Base-by-base conservation (phyloP, 2,797 vertebrate genomes). In the Prionace glauca region DNA sequence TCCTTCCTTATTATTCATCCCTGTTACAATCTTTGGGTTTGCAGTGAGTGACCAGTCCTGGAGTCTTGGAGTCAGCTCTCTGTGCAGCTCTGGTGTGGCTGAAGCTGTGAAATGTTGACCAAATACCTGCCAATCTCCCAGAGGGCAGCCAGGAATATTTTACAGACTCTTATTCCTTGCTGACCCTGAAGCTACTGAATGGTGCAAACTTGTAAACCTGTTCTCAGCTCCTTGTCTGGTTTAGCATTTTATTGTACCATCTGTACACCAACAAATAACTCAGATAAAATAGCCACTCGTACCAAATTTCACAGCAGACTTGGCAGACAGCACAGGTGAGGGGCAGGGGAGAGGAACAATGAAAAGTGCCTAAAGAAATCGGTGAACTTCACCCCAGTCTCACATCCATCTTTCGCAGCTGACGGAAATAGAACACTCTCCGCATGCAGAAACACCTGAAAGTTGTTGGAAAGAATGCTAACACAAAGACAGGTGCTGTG, bases 401-500 rank as follows among this genome's bases (percentile, higher is more conserved):
- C 56, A 65, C 56, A 62, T 90, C 60, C 74, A 96, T 41, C 95
- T 95, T 62, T 93, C 74, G 67, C 86, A 7, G 88, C 60, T 67
- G n/a, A 56, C 87, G 93, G 96, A 50, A 90, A 91, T 69, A 86
- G 92, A 32, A 60, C 50, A 36, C 67, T 50, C 45, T 62, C 65
- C 69, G 71, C 88, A 93, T 71, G 72, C 95, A 74, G 96, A 16
- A 45, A 95, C 50, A 77, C 45, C 71, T 95, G 72, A 95, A 60
- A 69, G 71, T 0, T 94, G 79, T 96, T 95, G 84, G 96, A 96
- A 96, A 95, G 96, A 97, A 96, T 96, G 96, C 97, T 97, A 97
- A 97, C 96, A 96, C 77, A 96, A 90, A 96, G 96, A 97, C 97
- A 97, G 97, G 97, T 97, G 97, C 97, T 96, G 95, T 95, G 96